phyloP scores from a whole-genome alignment of 2,888 invertebrate species.

The Chaetoderma sp. region DNA sequence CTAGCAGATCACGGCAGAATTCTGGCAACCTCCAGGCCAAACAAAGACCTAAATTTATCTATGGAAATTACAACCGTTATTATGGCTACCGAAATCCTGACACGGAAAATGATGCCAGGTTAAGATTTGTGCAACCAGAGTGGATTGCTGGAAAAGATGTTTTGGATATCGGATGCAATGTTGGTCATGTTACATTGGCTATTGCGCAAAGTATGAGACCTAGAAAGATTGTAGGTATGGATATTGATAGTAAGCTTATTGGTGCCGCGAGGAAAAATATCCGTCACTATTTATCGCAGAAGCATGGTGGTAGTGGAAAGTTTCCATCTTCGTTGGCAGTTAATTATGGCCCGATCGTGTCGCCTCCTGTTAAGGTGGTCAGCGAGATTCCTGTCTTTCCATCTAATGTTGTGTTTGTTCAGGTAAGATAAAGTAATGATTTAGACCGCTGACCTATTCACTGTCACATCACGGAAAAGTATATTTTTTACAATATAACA shows the following conservation, averaged over 20 bases:
- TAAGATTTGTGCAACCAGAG: conserved; percentile 85
- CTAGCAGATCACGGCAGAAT: conserved; percentile 4
- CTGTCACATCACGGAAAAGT: no score
- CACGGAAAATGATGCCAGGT: conserved; percentile 80
- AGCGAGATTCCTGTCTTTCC: conserved; percentile 76
- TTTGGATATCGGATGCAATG: conserved; percentile 97
- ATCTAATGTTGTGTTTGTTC: conserved; percentile 88
- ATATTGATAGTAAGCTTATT: conserved; percentile 91
- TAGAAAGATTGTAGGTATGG: conserved; percentile 88
- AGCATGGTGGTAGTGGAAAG: conserved; percentile 49
- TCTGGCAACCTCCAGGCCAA: neutral
- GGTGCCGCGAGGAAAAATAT: conserved; percentile 81
- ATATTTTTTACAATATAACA: no score
- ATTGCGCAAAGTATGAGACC: conserved; percentile 89
- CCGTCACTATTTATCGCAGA: conserved; percentile 75
- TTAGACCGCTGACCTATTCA: no score
- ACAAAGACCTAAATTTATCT: conserved; percentile 79
- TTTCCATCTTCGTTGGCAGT: conserved; percentile 92
- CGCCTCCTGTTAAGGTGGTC: conserved; percentile 49
- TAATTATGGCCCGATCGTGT: conserved; percentile 83
- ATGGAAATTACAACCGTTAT: conserved; percentile 97
- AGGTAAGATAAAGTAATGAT: conserved; percentile 77
- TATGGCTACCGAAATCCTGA: conserved; percentile 93
- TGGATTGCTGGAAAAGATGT: conserved; percentile 91
- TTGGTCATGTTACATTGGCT: conserved; percentile 92